Conservation (phyloP, 2,888 invertebrate genomes). For the Rapana venosa region DNA sequence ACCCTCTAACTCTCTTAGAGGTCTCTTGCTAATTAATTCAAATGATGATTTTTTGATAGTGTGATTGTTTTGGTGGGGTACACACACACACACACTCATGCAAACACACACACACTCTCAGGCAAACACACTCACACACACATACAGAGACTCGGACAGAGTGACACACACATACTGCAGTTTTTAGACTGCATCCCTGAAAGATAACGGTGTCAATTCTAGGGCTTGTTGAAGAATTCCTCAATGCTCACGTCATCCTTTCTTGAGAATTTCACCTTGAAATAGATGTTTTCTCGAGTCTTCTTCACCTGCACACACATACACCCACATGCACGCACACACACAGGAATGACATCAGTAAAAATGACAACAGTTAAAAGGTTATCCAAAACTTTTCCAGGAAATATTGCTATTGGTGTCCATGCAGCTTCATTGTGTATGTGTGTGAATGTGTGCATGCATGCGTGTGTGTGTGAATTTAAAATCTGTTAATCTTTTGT, state of each 20-base stretch:
- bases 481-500: background rate
- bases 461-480: background rate
- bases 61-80: no score
- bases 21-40: no score
- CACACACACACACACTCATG: no score
- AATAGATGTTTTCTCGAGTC: background rate
- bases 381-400: background rate
- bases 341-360: background rate
- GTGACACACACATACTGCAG: background rate
- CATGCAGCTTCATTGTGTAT: background rate
- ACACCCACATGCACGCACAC: conserved; percentile 10
- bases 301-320: background rate
- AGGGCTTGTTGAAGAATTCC: background rate
- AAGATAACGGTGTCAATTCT: no score
- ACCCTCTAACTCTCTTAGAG: no score
- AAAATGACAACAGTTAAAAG: background rate
- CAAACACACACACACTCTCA: no score
- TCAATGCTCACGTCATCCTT: background rate
- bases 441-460: background rate
- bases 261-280: conserved; percentile 7
- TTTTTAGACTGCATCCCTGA: no score
- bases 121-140: background rate
- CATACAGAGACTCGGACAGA: background rate
- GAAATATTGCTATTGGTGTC: background rate
- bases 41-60: no score